A percentile compares a stretch with the other conserved stretches of the same genome.
These are phyloP conservation scores for Puntigrus tetrazona DNA, from an alignment of 2,113 vertebrate species.

Conservation along the genomic window DNA sequence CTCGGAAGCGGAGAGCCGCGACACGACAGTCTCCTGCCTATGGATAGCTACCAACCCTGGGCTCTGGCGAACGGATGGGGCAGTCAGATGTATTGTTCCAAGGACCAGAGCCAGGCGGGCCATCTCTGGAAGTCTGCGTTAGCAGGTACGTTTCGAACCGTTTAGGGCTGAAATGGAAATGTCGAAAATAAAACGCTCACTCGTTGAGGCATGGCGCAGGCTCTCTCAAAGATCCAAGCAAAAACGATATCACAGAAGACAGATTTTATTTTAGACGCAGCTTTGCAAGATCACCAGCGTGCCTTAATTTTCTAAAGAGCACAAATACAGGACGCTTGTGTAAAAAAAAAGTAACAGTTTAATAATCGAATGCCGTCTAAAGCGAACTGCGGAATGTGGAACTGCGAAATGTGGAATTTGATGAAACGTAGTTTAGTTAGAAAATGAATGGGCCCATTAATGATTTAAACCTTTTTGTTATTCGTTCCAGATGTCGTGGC, in stretches of 20 bases:
- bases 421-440: neutral
- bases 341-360: neutral
- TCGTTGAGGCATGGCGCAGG: neutral
- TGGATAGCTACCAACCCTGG: conserved; percentile 93
- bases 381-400: neutral
- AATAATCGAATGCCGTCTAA: neutral
- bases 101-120: conserved; percentile 85
- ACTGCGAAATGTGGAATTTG: neutral
- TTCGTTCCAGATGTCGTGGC: conserved; percentile 81
- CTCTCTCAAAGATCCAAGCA: neutral
- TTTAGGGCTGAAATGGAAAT: neutral
- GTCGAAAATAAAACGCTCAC: neutral
- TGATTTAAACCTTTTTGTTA: conserved; percentile 49
- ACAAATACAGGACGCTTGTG: neutral
- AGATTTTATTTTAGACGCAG: neutral
- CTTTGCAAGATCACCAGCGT: neutral
- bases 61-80: conserved; percentile 86
- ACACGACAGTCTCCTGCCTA: conserved; percentile 85
- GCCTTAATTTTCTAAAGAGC: neutral
- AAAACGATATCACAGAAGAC: neutral
- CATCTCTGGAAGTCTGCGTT: conserved; percentile 90
- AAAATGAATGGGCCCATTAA: conserved; percentile 27
- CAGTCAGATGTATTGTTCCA: conserved; percentile 90
- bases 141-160: conserved; percentile 78
- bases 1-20: conserved; percentile 81